Evolutionary conservation across 2,888 invertebrate genomes (phyloP), one percentile per base, ranked within the genome.

Genomic region (Amblyteles armatorius): DNA sequence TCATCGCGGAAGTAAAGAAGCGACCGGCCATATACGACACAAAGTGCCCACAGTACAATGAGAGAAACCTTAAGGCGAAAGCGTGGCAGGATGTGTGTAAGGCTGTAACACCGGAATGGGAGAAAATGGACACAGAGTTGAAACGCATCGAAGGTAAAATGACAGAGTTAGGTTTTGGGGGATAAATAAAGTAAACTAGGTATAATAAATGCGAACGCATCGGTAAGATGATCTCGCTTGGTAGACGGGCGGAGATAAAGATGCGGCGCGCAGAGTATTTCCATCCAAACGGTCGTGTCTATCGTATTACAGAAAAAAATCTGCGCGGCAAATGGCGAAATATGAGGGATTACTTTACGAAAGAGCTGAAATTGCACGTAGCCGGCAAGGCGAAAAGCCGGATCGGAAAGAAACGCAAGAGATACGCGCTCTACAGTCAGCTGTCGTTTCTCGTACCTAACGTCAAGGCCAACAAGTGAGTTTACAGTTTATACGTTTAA

Each of bases 21-120:
- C 88, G 92, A 44, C 93, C 93, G 63, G 92, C 92, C 40, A 93
- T 93, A 79, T 93, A 93, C 89, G 92, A 93, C 79, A 83, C 88
- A 68, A 90, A 90, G 73, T 91, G 90, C 79, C 88, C 90, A 72
- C 90, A 91, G 88, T 93, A 92, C 90, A 91, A 90, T 87, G 92
- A 93, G 88, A 91, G 92, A 81, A 87, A 87, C 65, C 91, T 91
- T 72, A 93, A 92, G 88, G 89, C 89, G 85, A 88, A 87, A 86
- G 93, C 93, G 79, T 93, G 93, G 93, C 88, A 90, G 82, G 91
- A 93, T 84, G 91, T 93, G 69, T 92, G 92, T 88, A 90, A 90
- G 88, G 90, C 90, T 80, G 92, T 93, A 91, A 86, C 91, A 71
- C 90, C 90, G 72, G 91, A 92, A 87, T 93, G 93, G 93, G 88